Evolutionary conservation across 2,797 vertebrate species (phyloP).

Genomic region (Champsocephalus gunnari): DNA sequence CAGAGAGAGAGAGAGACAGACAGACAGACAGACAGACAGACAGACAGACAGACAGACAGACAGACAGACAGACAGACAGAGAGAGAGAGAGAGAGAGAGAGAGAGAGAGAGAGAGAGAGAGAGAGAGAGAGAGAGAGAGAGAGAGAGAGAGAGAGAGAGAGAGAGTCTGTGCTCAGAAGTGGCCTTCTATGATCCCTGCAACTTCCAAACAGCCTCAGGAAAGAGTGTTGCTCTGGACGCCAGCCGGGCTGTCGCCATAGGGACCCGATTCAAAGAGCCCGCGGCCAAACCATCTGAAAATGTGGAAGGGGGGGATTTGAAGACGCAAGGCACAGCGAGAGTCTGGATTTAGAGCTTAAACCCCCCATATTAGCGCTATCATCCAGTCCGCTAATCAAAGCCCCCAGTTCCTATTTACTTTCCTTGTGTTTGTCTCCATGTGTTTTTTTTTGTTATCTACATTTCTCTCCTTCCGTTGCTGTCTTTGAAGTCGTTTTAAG

Average conservation of each 20-base stretch:
- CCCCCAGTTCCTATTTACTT: conserved; percentile 45
- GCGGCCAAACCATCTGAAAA: conserved; percentile 71
- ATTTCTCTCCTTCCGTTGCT: conserved; percentile 37
- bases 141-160: conserved; percentile 5
- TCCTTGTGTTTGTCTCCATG: conserved; percentile 21
- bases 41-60: conserved; percentile 6
- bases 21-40: conserved; percentile 24
- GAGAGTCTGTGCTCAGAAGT: conserved; percentile 70
- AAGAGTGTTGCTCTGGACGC: conserved; percentile 68
- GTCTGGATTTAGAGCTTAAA: conserved; percentile 51
- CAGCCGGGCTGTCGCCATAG: conserved; percentile 79
- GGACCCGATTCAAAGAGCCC: conserved; percentile 77
- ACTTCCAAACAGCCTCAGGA: conserved; percentile 78
- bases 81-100: neutral
- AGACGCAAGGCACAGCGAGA: conserved; percentile 49
- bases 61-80: conserved; percentile 20
- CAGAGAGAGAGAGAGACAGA: neutral
- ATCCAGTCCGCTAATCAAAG: conserved; percentile 52
- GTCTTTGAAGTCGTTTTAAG: conserved; percentile 60
- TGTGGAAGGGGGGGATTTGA: conserved; percentile 49
- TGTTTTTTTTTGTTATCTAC: conserved; percentile 48
- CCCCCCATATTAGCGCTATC: conserved; percentile 32
- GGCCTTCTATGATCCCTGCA: conserved; percentile 77
- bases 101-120: neutral
- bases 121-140: neutral